Percentiles rank a stretch among this genome's conserved stretches.
These are phyloP conservation scores for Diplosoma virens DNA, from an alignment of 23 tunicate species.

Conservation along the genomic window DNA sequence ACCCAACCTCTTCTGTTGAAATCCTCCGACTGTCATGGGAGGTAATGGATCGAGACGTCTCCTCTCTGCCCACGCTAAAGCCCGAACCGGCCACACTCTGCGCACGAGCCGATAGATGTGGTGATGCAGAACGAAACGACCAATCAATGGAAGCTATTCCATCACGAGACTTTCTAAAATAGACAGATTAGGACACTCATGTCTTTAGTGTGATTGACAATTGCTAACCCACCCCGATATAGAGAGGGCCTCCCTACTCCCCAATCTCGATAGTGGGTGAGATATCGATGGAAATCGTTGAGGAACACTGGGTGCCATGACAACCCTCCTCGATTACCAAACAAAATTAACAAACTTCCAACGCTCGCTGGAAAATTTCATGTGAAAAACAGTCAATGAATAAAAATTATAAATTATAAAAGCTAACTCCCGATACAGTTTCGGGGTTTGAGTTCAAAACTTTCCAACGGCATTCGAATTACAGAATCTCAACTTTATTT, in stretches of 20 bases:
- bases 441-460: too few species aligned
- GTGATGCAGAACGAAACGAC: slow-evolving; percentile 32
- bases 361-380: too few species aligned
- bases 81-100: slow-evolving; percentile 58
- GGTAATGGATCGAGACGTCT: slow-evolving; percentile 1
- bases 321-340: too few species aligned
- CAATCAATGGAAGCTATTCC: slow-evolving; percentile 58
- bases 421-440: too few species aligned
- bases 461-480: too few species aligned
- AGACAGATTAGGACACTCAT: background rate
- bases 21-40: slow-evolving; percentile 36
- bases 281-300: slow-evolving; percentile 74
- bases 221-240: slow-evolving; percentile 61
- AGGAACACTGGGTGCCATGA: slow-evolving; percentile 17
- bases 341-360: too few species aligned
- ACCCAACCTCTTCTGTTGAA: slow-evolving; percentile 45
- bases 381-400: too few species aligned
- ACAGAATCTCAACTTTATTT: too few species aligned
- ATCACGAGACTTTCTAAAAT: slow-evolving; percentile 43
- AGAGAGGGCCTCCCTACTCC: slow-evolving; percentile 65
- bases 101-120: slow-evolving; percentile 28
- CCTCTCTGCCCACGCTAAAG: background rate
- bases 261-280: slow-evolving; percentile 83
- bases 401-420: too few species aligned
- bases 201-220: background rate